A percentile compares a stretch with the other conserved stretches of the same genome.
Evolutionary conservation across 2,797 vertebrate genomes (phyloP).

Genomic region (Danio albolineatus): DNA sequence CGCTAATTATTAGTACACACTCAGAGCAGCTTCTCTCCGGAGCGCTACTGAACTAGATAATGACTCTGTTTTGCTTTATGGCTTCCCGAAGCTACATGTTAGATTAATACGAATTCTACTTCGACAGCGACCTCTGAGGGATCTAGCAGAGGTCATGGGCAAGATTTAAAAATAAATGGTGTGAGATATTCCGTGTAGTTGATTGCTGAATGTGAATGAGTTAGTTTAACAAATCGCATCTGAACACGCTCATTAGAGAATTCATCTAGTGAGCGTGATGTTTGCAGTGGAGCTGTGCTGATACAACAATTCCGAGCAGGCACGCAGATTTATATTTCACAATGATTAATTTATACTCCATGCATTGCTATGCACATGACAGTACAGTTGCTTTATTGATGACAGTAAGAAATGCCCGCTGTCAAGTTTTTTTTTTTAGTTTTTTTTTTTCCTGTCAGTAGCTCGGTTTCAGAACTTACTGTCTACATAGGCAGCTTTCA

Average conservation of each 20-base stretch:
- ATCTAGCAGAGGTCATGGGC: constrained; percentile 39
- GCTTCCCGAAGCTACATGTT: constrained; percentile 31
- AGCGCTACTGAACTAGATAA: constrained; percentile 45
- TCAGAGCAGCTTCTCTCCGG: constrained; percentile 58
- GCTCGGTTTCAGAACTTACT: constrained; percentile 24
- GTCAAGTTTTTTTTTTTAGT: constrained; percentile 18
- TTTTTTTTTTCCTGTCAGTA: constrained; percentile 23
- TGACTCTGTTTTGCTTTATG: constrained; percentile 42
- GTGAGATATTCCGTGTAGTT: constrained; percentile 1
- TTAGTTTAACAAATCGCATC: constrained; percentile 44
- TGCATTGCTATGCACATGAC: constrained; percentile 23
- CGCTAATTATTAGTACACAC: constrained; percentile 56
- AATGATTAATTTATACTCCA: constrained; percentile 24
- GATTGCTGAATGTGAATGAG: constrained; percentile 7
- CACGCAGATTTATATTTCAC: constrained; percentile 16
- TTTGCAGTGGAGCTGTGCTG: constrained; percentile 24
- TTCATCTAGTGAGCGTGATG: neutral
- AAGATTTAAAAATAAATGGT: neutral
- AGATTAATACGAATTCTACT: constrained; percentile 26
- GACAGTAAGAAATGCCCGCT: constrained; percentile 32
- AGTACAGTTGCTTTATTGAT: constrained; percentile 30
- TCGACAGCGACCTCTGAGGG: constrained; percentile 23
- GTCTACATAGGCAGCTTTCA: neutral
- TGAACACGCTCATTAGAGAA: constrained; percentile 39
- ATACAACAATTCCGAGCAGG: constrained; percentile 17